Percentiles rank a stretch among this genome's conserved stretches.
phyloP scores from a whole-genome alignment of 2,797 vertebrate species.

The Gymnothorax javanicus region DNA sequence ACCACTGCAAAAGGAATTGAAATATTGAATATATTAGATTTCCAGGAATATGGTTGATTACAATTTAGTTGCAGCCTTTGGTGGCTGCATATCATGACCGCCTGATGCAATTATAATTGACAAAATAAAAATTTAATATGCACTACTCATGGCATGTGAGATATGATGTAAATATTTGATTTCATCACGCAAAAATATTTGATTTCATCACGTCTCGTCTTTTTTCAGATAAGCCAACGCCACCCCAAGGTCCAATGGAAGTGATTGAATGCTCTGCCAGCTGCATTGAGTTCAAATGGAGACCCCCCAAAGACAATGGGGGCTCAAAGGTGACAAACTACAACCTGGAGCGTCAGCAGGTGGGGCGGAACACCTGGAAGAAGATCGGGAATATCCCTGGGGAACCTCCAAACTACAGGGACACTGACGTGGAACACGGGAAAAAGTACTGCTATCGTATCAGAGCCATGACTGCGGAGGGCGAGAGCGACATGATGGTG shows the following conservation, averaged over 20 bases:
- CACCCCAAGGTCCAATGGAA: constrained; percentile 85
- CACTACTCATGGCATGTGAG: not conserved
- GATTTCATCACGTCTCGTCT: constrained; percentile 11
- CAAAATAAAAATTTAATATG: not conserved
- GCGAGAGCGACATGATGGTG: constrained; percentile 79
- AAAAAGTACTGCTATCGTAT: constrained; percentile 85
- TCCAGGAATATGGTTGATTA: too few species aligned
- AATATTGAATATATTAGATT: too few species aligned
- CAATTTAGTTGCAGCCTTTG: too few species aligned
- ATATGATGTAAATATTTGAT: not conserved
- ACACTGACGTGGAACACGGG: constrained; percentile 78
- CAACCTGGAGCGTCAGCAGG: constrained; percentile 80
- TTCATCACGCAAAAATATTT: constrained; percentile 1
- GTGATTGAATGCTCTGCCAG: constrained; percentile 70
- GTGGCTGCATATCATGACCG: too few species aligned
- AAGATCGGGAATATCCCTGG: constrained; percentile 75
- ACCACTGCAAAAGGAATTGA: too few species aligned
- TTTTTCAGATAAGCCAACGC: constrained; percentile 82
- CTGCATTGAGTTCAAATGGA: constrained; percentile 82
- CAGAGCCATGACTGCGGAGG: constrained; percentile 79
- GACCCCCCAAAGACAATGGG: constrained; percentile 80
- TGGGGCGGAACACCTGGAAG: constrained; percentile 85
- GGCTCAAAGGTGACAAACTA: constrained; percentile 80
- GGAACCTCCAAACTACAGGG: constrained; percentile 73
- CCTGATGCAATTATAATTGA: not conserved